Conservation (phyloP, 2,797 vertebrate genomes). For the Malurus leucopterus region DNA sequence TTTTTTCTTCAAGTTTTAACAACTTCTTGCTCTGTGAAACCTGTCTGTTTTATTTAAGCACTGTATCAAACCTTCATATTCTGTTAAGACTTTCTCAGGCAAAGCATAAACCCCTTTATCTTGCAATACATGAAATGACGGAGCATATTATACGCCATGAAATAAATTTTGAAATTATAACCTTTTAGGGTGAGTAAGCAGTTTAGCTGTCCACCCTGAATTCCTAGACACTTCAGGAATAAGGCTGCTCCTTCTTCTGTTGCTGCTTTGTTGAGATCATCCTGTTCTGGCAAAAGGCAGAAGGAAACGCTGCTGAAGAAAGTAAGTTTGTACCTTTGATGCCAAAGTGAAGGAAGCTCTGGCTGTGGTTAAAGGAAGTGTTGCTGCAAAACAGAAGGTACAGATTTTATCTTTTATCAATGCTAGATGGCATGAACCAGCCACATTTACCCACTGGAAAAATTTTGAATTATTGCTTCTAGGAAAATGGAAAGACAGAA, state of each 20-base stretch:
- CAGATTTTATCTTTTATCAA: neutral
- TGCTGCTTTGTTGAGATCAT: neutral
- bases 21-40: neutral
- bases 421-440: neutral
- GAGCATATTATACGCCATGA: neutral
- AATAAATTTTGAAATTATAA: neutral
- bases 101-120: neutral
- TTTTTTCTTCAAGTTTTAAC: neutral
- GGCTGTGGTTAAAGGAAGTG: neutral
- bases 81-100: neutral
- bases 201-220: neutral
- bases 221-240: neutral
- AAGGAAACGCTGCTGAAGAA: neutral
- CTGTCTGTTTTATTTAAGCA: neutral
- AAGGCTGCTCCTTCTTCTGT: neutral
- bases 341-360: neutral
- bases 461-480: neutral
- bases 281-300: neutral
- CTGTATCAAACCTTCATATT: neutral
- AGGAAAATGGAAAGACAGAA: neutral
- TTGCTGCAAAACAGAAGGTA: neutral
- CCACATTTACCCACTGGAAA: neutral
- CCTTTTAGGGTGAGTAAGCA: neutral
- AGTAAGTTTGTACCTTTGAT: neutral
- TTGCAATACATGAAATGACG: neutral